Conservation (phyloP, 2,797 vertebrate species). For the Chaunax sp. region DNA sequence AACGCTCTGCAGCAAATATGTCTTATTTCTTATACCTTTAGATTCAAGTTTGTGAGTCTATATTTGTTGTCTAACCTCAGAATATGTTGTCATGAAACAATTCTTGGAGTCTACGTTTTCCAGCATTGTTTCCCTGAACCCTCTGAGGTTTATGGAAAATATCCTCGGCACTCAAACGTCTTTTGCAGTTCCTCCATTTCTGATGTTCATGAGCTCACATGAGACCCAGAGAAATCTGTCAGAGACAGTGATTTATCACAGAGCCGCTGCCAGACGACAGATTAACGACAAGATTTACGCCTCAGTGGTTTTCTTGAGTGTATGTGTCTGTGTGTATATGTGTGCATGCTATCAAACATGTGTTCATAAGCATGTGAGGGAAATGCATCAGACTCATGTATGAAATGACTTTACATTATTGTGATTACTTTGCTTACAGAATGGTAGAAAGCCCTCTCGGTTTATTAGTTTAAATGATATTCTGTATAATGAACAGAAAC, state of each 20-base stretch:
- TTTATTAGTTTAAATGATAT: slow-evolving; percentile 56
- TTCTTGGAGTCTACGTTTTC: slow-evolving; percentile 23
- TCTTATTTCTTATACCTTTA: slow-evolving; percentile 7
- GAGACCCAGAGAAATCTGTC: slow-evolving; percentile 64
- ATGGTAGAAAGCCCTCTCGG: slow-evolving; percentile 23
- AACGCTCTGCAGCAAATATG: neutral
- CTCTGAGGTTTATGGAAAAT: slow-evolving; percentile 32
- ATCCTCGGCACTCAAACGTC: slow-evolving; percentile 38
- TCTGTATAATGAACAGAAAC: slow-evolving; percentile 31
- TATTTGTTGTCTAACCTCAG: slow-evolving; percentile 8
- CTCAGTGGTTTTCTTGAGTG: slow-evolving; percentile 58
- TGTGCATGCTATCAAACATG: slow-evolving; percentile 42
- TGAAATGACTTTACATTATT: slow-evolving; percentile 69
- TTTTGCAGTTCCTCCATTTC: slow-evolving; percentile 44
- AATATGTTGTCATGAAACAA: slow-evolving; percentile 3
- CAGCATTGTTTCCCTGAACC: slow-evolving; percentile 16
- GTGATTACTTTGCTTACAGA: slow-evolving; percentile 53
- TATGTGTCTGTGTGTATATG: neutral
- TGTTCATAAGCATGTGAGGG: slow-evolving; percentile 59
- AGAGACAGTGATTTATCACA: slow-evolving; percentile 68
- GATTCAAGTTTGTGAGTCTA: neutral
- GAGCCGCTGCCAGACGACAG: slow-evolving; percentile 47
- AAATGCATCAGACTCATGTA: slow-evolving; percentile 59
- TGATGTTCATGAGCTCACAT: slow-evolving; percentile 64
- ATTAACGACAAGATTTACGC: slow-evolving; percentile 66